phyloP scores from a whole-genome alignment of 2,888 invertebrate genomes.

The Diaprepes abbreviatus region DNA sequence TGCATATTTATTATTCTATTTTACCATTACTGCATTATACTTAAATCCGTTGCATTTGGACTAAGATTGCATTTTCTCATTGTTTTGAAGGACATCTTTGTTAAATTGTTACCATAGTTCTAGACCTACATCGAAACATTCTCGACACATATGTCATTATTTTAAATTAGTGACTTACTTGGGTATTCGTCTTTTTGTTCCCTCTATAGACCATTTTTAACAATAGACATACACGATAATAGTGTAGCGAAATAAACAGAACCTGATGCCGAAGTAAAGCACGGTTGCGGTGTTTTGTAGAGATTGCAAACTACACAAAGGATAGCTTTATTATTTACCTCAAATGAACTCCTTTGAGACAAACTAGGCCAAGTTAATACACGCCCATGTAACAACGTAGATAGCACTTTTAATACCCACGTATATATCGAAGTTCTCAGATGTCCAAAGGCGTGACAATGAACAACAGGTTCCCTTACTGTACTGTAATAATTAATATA shows the following conservation, averaged over 20 bases:
- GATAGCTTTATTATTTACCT: slow-evolving; percentile 6
- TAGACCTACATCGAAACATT: too few species aligned
- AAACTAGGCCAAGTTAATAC: slow-evolving; percentile 9
- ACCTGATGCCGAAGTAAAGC: background rate
- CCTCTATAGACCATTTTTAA: background rate
- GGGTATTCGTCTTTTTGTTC: too few species aligned
- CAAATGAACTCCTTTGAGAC: slow-evolving; percentile 10
- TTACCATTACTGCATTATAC: too few species aligned
- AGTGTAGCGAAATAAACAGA: slow-evolving; percentile 1
- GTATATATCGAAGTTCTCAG: too few species aligned
- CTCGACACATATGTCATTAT: too few species aligned
- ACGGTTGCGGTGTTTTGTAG: background rate
- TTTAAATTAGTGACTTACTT: too few species aligned
- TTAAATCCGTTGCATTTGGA: too few species aligned
- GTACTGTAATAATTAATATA: too few species aligned
- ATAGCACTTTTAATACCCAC: background rate
- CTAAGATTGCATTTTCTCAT: too few species aligned
- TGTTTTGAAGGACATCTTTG: too few species aligned
- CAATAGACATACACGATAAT: slow-evolving; percentile 3
- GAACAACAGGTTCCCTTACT: background rate
- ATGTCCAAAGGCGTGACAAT: background rate
- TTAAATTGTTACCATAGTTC: too few species aligned
- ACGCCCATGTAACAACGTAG: background rate
- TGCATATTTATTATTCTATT: too few species aligned
- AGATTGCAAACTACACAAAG: background rate